Evolutionary conservation across 2,113 vertebrate genomes (phyloP).

Genomic region (Plecturocebus donacophilus): DNA sequence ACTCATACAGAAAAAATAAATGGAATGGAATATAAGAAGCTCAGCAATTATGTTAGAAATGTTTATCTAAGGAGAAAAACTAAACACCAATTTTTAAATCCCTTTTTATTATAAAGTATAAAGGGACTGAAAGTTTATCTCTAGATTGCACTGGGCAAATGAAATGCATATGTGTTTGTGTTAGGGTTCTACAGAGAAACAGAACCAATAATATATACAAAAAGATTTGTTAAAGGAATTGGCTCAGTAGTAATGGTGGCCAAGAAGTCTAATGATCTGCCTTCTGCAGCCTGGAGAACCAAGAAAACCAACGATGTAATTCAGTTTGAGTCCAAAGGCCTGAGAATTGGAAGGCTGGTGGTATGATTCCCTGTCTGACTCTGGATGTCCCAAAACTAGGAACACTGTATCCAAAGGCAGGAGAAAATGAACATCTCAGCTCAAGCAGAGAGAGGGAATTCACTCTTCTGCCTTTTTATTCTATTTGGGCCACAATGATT

Average conservation of each 20-base stretch:
- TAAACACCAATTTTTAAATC: conserved; percentile 50
- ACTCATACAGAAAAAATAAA: conserved; percentile 76
- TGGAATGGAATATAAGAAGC: conserved; percentile 65
- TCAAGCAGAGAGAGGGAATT: neutral
- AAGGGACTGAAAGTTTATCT: conserved; percentile 75
- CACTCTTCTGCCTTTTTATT: neutral
- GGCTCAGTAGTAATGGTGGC: neutral
- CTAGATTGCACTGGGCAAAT: conserved; percentile 59
- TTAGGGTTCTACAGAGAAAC: conserved; percentile 9
- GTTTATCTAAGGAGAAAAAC: conserved; percentile 46
- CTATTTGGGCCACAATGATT: neutral
- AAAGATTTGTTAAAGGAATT: neutral
- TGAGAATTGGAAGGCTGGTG: neutral
- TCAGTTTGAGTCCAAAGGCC: neutral
- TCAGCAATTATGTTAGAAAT: conserved; percentile 67
- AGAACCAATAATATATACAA: neutral
- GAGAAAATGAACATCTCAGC: neutral
- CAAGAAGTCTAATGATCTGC: neutral
- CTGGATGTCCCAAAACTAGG: neutral
- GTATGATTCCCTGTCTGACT: neutral
- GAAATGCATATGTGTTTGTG: conserved; percentile 76
- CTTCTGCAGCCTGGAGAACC: neutral
- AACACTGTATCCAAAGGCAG: neutral
- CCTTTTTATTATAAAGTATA: conserved; percentile 72
- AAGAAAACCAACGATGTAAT: neutral